Conservation (phyloP, 2,113 vertebrate genomes). For the Tonatia bakeri region DNA sequence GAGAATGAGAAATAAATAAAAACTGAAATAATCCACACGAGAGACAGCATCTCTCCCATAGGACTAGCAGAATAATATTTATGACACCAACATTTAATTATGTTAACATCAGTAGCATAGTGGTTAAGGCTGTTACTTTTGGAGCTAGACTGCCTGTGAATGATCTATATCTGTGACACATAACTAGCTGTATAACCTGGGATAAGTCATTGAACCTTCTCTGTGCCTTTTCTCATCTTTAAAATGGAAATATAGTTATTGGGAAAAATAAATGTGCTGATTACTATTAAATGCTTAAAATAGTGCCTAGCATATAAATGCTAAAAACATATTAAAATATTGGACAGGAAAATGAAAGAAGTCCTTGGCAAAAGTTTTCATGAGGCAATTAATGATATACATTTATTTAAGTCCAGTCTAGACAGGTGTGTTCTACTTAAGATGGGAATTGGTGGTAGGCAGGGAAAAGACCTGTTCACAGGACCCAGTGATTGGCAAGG, state of each 20-base stretch:
- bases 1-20: background rate
- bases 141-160: background rate
- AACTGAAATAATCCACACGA: background rate
- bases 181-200: too few relatives aligned
- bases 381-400: background rate
- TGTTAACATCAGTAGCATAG: rapidly evolving
- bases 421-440: background rate
- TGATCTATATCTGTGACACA: background rate
- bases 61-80: background rate
- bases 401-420: background rate
- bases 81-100: background rate
- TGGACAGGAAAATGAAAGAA: background rate
- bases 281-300: background rate
- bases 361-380: background rate
- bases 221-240: background rate
- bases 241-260: background rate
- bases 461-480: background rate
- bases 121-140: background rate
- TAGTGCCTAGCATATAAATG: background rate
- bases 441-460: background rate
- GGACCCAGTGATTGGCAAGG: background rate
- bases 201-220: background rate
- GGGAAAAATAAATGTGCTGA: background rate
- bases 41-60: background rate
- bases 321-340: background rate